Evolutionary conservation across 2,888 invertebrate species (phyloP), one percentile per base, ranked within the genome.

Genomic region (Drosophila kuntzei): DNA sequence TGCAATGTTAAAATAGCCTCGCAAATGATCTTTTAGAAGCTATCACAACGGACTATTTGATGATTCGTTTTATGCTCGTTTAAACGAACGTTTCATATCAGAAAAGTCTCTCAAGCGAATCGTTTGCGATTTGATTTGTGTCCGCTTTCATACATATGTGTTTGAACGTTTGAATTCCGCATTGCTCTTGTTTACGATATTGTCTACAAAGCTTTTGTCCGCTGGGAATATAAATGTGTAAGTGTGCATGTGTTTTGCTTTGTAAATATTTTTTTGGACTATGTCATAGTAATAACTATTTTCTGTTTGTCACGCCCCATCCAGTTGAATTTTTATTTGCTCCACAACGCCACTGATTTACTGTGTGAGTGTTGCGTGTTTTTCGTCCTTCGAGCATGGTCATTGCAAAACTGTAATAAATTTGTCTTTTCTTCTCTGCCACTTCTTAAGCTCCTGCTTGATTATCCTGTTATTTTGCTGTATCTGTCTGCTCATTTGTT

Each of bases 341-440:
- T 62, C 18, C 43, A 44, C 37, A 69, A 36, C 54, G 46, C 47
- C 50, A 47, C 71, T 79, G 82, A 87, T 80, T 83, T 87, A 81
- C 46, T 73, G 51, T 76, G 62, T 51, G 63, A 63, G 37, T 32
- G 22, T 61, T 79, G 72, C 73, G 62, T 67, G 77, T 70, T 67
- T 29, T 68, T 61, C 67, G 74, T 71, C 80, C 86, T 84, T 86
- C 76, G 47, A 34, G 59, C 74, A 78, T 80, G 76, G 76, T 71
- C 76, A 75, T 80, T 79, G 76, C 71, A 50, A 57, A 77, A 63
- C 54, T 62, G 73, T 74, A 72, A 76, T 79, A 75, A 82, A 85
- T 69, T 63, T 55, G 18, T 34, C 51, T 67, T 36, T 51, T 65
- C 53, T 50, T 37, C 27, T 46, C 14, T 63, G 46, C 39, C 54